Conservation (phyloP, 2,797 vertebrate species). For the Spea hammondii region DNA sequence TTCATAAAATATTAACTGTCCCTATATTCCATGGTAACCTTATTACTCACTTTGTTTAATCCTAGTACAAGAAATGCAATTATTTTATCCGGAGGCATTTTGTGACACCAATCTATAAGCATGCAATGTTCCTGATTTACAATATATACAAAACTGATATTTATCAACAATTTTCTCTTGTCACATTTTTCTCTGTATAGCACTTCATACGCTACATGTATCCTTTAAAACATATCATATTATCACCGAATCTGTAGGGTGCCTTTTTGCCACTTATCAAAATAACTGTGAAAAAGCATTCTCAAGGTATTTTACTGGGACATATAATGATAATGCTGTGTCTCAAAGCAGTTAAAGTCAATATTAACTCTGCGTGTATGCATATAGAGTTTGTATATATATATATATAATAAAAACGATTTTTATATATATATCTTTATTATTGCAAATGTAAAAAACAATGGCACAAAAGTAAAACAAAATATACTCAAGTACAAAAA, state of each 20-base stretch:
- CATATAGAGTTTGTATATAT: no score
- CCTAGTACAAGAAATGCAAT: no score
- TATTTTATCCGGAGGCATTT: no score
- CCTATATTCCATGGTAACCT: no score
- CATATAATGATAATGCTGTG: conserved; percentile 38
- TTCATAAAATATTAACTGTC: no score
- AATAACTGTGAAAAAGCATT: conserved; percentile 53
- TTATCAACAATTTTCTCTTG: conserved; percentile 24
- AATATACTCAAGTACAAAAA: no score
- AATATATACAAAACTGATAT: conserved; percentile 31
- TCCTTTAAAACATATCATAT: conserved; percentile 50
- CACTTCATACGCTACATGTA: conserved; percentile 49
- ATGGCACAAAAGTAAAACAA: no score
- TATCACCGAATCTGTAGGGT: conserved; percentile 54
- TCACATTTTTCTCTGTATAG: conserved; percentile 37
- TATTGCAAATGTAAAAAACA: no score
- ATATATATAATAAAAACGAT: no score
- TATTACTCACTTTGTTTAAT: no score
- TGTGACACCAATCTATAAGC: not conserved
- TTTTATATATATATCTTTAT: no score
- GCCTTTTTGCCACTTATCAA: conserved; percentile 53
- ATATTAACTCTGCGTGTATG: conserved; percentile 11
- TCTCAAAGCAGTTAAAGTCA: conserved; percentile 47
- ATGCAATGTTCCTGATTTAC: not conserved
- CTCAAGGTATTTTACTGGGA: conserved; percentile 51